Evolutionary conservation across 2,888 invertebrate species (phyloP).

Genomic region (Conus canariensis): DNA sequence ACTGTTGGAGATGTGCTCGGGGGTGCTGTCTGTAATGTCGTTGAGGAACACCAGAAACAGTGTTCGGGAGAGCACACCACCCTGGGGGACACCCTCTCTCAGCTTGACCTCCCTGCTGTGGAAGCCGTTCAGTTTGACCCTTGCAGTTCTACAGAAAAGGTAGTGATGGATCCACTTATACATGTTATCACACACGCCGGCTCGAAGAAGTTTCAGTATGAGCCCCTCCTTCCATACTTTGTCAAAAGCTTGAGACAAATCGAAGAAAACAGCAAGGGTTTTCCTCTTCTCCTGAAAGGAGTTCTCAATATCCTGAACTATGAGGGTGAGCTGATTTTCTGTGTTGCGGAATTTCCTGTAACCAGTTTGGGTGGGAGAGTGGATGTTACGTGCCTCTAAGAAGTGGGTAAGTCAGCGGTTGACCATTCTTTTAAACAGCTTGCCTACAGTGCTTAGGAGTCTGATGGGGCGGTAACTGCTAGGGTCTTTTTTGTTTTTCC

Average conservation of each 20-base stretch:
- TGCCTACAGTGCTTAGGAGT: constrained; percentile 44
- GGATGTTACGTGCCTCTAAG: no score
- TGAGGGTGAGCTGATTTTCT: constrained; percentile 45
- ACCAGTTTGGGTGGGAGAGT: no score
- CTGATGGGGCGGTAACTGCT: constrained; percentile 43
- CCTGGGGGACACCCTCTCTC: no score
- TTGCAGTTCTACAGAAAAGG: not conserved
- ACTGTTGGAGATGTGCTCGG: no score
- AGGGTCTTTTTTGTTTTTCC: constrained; percentile 41
- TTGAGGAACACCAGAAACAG: no score
- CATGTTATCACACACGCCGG: not conserved
- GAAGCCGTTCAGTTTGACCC: not conserved
- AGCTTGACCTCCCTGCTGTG: not conserved
- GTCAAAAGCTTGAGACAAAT: constrained; percentile 47
- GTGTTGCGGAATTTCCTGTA: constrained; percentile 33
- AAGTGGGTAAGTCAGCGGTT: constrained; percentile 40
- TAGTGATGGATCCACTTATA: constrained; percentile 8
- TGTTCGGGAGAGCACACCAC: no score
- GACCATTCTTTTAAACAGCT: constrained; percentile 46
- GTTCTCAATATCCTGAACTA: constrained; percentile 4
- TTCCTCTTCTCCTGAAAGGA: constrained; percentile 37
- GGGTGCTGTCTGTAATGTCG: no score
- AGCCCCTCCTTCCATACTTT: constrained; percentile 47
- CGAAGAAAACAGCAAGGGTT: constrained; percentile 38
- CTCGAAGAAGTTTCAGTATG: constrained; percentile 18